Conservation (phyloP, 2,888 invertebrate genomes). For the Spisula subtruncata region DNA sequence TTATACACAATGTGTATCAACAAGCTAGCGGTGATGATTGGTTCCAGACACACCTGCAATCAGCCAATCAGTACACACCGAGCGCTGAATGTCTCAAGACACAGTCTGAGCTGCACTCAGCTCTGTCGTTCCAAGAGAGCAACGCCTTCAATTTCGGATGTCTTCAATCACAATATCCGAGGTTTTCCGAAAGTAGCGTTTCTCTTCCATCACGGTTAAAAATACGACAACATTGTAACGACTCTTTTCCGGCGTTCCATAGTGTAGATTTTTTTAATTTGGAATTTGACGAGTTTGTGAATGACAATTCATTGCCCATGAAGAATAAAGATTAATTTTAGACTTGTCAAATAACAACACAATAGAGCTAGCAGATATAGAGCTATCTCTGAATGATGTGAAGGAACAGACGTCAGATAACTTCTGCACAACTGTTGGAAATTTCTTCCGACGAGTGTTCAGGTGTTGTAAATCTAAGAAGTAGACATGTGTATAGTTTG, state of each 20-base stretch:
- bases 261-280: not conserved
- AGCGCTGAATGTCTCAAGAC: not conserved
- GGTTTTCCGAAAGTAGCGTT: not conserved
- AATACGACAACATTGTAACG: not conserved
- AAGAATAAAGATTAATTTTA: not conserved
- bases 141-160: not conserved
- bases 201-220: slow-evolving; percentile 9
- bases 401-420: not conserved
- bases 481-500: not conserved
- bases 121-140: not conserved
- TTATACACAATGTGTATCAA: not conserved
- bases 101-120: too few relatives aligned
- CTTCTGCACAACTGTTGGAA: not conserved
- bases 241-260: not conserved
- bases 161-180: not conserved
- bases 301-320: not conserved
- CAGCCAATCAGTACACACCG: not conserved
- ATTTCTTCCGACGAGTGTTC: not conserved
- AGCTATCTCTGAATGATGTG: not conserved
- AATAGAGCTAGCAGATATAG: not conserved
- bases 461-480: not conserved
- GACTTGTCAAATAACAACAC: not conserved
- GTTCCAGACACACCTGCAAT: not conserved
- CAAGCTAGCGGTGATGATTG: slow-evolving; percentile 2
- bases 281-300: slow-evolving; percentile 32